Evolutionary conservation across 2,888 invertebrate species (phyloP).

Genomic region (Volucella zonaria): DNA sequence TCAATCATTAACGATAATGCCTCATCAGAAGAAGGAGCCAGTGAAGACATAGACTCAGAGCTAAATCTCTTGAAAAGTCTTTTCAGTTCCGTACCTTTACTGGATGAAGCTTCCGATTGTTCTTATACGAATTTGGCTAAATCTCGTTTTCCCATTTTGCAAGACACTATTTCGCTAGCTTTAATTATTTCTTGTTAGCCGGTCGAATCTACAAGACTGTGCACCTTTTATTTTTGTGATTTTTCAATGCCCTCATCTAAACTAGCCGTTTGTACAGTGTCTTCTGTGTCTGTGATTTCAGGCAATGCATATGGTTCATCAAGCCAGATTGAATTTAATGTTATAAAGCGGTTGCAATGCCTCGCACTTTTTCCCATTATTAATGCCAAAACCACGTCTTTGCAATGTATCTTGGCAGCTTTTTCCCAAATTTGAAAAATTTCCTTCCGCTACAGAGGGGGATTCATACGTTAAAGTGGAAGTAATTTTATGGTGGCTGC

Average conservation of each 20-base stretch:
- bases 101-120: too few species aligned
- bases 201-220: conserved; percentile 15
- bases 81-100: too few species aligned
- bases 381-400: conserved; percentile 19
- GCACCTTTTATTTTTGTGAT: background rate
- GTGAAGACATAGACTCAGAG: too few species aligned
- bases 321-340: conserved; percentile 6
- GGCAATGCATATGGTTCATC: conserved; percentile 6
- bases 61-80: too few species aligned
- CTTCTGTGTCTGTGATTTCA: background rate
- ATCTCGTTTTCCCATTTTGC: conserved; percentile 20
- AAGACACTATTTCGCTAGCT: background rate
- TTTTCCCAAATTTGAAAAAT: conserved; percentile 10
- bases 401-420: background rate
- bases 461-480: conserved; percentile 11
- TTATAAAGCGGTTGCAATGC: background rate
- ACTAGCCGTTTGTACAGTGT: background rate
- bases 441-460: background rate
- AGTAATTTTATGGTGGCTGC: background rate
- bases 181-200: background rate
- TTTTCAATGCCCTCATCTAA: conserved; percentile 12
- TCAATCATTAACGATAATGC: too few species aligned
- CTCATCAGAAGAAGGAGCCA: too few species aligned
- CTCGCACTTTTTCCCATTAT: conserved; percentile 8
- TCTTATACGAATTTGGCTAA: too few species aligned